phyloP scores from a whole-genome alignment of 2,888 invertebrate species.

The Cephus sareptanus region DNA sequence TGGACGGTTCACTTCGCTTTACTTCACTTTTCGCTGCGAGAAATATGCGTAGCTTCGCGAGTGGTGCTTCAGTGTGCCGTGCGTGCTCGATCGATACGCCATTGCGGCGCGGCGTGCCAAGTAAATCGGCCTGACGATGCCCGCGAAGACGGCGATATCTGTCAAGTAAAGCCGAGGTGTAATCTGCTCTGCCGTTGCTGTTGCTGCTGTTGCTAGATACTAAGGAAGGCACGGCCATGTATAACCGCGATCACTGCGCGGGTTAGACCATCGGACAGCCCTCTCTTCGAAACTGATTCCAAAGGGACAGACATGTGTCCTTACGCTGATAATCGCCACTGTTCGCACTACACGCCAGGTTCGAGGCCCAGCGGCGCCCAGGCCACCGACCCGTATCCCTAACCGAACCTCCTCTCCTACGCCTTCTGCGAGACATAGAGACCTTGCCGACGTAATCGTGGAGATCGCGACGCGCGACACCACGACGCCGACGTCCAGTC shows the following conservation, averaged over 20 bases:
- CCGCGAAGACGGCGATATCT: slow-evolving; percentile 12
- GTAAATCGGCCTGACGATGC: slow-evolving; percentile 39
- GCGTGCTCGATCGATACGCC: slow-evolving; percentile 61
- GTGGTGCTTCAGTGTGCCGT: slow-evolving; percentile 43
- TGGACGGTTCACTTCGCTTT: slow-evolving; percentile 42
- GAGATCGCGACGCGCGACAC: slow-evolving; percentile 5
- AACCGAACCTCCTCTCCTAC: slow-evolving; percentile 15
- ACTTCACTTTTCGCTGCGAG: slow-evolving; percentile 25
- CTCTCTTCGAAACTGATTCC: background rate
- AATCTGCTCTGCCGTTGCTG: slow-evolving; percentile 31
- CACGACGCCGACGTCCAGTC: slow-evolving; percentile 4
- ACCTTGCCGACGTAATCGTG: slow-evolving; percentile 1
- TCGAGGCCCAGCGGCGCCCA: slow-evolving; percentile 40
- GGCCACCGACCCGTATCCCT: slow-evolving; percentile 49
- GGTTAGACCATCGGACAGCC: background rate
- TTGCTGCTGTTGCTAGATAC: slow-evolving; percentile 17
- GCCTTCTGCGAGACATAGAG: background rate
- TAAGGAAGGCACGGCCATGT: slow-evolving; percentile 8
- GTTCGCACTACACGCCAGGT: slow-evolving; percentile 16
- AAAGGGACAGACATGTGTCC: slow-evolving; percentile 20
- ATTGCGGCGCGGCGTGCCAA: slow-evolving; percentile 56
- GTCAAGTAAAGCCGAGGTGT: slow-evolving; percentile 24
- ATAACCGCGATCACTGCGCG: background rate
- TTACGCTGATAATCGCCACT: slow-evolving; percentile 13
- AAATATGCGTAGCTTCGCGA: slow-evolving; percentile 51